These are phyloP conservation scores for Mythimna ferrago DNA, from an alignment of 2,888 invertebrate species.

Conservation along the genomic window DNA sequence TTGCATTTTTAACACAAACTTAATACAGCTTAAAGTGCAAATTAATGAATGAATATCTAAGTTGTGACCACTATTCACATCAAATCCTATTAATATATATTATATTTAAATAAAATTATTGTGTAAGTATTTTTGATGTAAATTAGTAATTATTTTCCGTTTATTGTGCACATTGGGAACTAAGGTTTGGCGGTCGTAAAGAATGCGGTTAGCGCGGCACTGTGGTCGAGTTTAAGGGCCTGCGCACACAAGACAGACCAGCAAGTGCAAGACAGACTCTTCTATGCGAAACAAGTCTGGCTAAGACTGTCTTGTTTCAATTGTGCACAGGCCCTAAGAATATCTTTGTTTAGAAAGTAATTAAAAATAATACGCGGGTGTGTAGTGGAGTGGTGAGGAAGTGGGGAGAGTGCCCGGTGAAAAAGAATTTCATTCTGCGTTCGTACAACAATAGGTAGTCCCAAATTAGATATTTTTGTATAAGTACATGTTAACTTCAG, in stretches of 20 bases:
- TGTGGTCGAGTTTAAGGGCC: neutral
- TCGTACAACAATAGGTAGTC: neutral
- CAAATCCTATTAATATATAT: neutral
- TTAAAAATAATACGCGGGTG: neutral
- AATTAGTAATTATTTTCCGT: constrained; percentile 15
- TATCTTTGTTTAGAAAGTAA: neutral
- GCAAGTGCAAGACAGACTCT: too few relatives aligned
- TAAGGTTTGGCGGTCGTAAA: neutral
- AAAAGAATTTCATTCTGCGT: neutral
- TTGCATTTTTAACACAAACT: neutral
- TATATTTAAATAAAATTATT: neutral
- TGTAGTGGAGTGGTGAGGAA: constrained; percentile 1
- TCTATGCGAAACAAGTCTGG: too few relatives aligned
- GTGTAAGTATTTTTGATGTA: neutral
- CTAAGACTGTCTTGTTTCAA: too few relatives aligned
- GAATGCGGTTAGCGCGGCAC: neutral
- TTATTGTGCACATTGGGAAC: constrained; percentile 3
- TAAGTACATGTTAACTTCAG: too few relatives aligned
- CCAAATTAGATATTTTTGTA: neutral
- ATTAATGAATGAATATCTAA: neutral
- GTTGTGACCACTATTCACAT: too few relatives aligned
- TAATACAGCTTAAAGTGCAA: neutral
- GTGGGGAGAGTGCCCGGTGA: constrained; percentile 3
- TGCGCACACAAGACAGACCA: too few relatives aligned
- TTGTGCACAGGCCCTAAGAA: neutral